Evolutionary conservation across 2,113 vertebrate genomes (phyloP), one percentile per base, ranked within the genome.

Genomic region (Tringa solitaria): DNA sequence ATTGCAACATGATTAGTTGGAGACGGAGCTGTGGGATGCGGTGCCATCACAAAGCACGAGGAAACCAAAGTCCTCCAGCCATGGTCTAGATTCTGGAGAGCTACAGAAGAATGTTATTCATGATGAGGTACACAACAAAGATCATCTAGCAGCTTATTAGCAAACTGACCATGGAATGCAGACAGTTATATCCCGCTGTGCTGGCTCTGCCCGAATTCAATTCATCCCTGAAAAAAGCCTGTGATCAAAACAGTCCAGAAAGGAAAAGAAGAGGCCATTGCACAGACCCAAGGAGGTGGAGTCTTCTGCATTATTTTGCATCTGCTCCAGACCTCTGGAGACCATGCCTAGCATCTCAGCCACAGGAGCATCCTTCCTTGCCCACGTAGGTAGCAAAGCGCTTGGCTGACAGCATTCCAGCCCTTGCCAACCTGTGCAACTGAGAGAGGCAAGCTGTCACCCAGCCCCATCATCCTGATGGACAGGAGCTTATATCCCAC

Each of bases 401-500:
- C 45, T 89, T 60, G 21, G 35, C 65, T 77, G 67, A 43, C 2
- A 6, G 4, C 51, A 43, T 78, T 77, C 59, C 79, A 84, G 41
- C 39, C 57, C 27, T 76, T 35, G 24, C 43, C 88, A 96, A 23
- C 54, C 53, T 23, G 63, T 35, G 51, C 67, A 65, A 64, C 39
- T 3, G 32, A 78, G 50, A 61, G 9, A 86, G 54, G 19, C 43
- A 60, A 96, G 76, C 93, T 94, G 96, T 95, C 95, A 90, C 75
- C 90, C 78, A 63, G 30, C 45, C 87, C 60, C 84, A 78, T 93
- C 96, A 96, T 88, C 72, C 79, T 94, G 89, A 96, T 41, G 85
- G 96, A 93, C 93, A 95, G 93, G 88, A 89, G 96, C 72, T 90
- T 80, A 54, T 35, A 93, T 81, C 92, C 90, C 91, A 65, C 51